Evolutionary conservation across 2,888 invertebrate species (phyloP).

Genomic region (Monopis laevigella): DNA sequence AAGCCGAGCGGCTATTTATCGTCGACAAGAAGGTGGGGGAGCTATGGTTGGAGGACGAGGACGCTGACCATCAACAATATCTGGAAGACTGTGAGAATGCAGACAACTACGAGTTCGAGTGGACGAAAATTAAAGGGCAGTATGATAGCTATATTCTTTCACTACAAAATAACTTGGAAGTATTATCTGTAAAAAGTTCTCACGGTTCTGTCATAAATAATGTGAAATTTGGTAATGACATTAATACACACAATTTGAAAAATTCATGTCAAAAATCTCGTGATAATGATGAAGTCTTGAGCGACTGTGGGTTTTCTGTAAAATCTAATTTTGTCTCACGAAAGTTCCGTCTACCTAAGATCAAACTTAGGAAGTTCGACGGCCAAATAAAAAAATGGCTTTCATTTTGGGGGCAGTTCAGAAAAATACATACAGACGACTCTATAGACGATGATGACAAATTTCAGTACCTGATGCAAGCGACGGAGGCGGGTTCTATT

Average conservation of each 20-base stretch:
- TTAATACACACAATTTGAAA: too few relatives aligned
- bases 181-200: too few relatives aligned
- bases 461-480: too few relatives aligned
- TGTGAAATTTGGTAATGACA: too few relatives aligned
- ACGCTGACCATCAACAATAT: neutral
- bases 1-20: neutral
- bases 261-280: too few relatives aligned
- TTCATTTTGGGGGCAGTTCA: slow-evolving; percentile 2
- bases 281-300: too few relatives aligned
- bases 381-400: slow-evolving; percentile 3
- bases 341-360: neutral
- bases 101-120: neutral
- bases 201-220: too few relatives aligned
- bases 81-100: neutral
- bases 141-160: neutral
- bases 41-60: neutral
- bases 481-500: too few relatives aligned
- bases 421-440: neutral
- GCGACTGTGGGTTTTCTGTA: too few relatives aligned
- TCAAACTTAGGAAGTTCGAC: neutral
- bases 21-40: neutral
- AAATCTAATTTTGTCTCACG: neutral
- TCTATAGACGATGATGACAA: neutral
- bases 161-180: too few relatives aligned
- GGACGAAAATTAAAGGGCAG: neutral